Conservation (phyloP, 2,888 invertebrate genomes). For the Metacarcinus magister region DNA sequence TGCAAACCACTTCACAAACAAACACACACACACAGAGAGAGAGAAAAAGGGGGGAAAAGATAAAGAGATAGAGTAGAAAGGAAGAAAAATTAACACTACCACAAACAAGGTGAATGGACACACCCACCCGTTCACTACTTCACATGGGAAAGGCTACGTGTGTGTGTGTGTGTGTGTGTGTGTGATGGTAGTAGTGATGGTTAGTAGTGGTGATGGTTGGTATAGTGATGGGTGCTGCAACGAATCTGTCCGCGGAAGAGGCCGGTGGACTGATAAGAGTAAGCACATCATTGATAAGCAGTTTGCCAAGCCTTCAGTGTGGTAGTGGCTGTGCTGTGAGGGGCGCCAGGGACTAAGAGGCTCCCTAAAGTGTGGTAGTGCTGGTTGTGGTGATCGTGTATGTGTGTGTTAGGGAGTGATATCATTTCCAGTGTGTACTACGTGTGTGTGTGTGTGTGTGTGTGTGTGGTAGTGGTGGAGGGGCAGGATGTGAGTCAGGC, state of each 20-base stretch:
- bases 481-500: not conserved
- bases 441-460: conserved; percentile 26
- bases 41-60: not conserved
- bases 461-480: not conserved
- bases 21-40: not conserved
- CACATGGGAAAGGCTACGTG: not conserved
- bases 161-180: conserved; percentile 43
- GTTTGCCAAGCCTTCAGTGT: not conserved
- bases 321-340: not conserved
- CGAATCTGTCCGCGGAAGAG: not conserved
- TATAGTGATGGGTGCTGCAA: not conserved
- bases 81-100: not conserved
- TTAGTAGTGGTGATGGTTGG: not conserved
- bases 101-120: not conserved
- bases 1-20: not conserved
- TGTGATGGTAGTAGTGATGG: not conserved
- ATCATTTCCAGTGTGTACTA: too few species aligned
- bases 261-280: not conserved
- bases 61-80: too few species aligned
- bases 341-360: not conserved
- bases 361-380: not conserved
- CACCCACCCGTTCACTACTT: not conserved
- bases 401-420: not conserved
- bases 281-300: not conserved
- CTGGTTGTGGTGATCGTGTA: not conserved